Conservation (phyloP, 2,797 vertebrate genomes). For the Sebastes hubbsi region DNA sequence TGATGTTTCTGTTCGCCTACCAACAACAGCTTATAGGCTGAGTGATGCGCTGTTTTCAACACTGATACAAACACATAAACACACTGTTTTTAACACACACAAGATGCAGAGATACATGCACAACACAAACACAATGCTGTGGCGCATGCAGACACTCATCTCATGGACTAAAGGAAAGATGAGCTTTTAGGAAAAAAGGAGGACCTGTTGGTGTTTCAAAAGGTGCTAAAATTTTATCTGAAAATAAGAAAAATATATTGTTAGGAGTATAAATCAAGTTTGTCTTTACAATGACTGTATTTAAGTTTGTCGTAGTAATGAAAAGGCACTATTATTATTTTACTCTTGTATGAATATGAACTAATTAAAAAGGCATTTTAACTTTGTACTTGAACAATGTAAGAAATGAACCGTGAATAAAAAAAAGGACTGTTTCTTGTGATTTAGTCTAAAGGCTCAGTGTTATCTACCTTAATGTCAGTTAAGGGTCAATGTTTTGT, state of each 20-base stretch:
- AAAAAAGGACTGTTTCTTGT: constrained; percentile 90
- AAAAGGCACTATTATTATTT: constrained; percentile 97
- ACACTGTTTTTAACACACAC: constrained; percentile 54
- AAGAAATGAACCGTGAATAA: constrained; percentile 85
- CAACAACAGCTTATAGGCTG: constrained; percentile 80
- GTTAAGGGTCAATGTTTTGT: background rate
- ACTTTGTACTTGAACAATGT: constrained; percentile 98
- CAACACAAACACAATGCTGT: constrained; percentile 75
- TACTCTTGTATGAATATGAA: constrained; percentile 96
- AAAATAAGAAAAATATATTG: constrained; percentile 93
- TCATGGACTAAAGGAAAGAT: constrained; percentile 79
- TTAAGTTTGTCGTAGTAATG: constrained; percentile 95
- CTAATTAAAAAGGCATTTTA: constrained; percentile 98
- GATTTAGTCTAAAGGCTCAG: constrained; percentile 65
- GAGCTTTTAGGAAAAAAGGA: constrained; percentile 79
- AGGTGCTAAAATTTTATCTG: constrained; percentile 99
- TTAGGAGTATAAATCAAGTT: constrained; percentile 93
- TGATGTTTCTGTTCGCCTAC: constrained; percentile 77
- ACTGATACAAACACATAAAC: constrained; percentile 65
- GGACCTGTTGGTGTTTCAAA: constrained; percentile 90
- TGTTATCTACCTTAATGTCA: constrained; percentile 13
- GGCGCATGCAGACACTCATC: constrained; percentile 86
- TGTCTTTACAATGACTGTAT: constrained; percentile 99
- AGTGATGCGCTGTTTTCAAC: constrained; percentile 75
- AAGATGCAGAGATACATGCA: constrained; percentile 50